Evolutionary conservation across 1,140 invertebrate genomes (phyloP).

Genomic region (Drosophila hydei): DNA sequence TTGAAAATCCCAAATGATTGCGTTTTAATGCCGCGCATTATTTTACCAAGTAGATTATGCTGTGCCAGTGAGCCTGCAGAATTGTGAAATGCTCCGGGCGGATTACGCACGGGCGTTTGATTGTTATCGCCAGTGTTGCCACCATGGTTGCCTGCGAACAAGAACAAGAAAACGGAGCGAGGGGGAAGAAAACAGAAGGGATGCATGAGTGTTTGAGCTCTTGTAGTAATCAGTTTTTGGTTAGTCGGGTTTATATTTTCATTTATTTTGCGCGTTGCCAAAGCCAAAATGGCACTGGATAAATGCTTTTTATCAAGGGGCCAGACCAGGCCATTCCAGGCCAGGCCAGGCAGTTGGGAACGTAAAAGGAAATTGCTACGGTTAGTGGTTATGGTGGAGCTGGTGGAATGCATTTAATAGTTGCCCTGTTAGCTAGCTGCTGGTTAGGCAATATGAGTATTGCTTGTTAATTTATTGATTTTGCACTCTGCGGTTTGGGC

Average conservation of each 20-base stretch:
- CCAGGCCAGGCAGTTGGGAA: no score
- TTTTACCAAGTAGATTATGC: conserved; percentile 83
- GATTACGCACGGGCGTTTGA: conserved; percentile 84
- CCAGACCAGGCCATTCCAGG: no score
- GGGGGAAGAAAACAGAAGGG: neutral
- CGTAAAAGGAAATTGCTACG: conserved; percentile 60
- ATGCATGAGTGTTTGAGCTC: conserved; percentile 14
- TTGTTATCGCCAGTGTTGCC: conserved; percentile 81
- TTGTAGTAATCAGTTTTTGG: conserved; percentile 77
- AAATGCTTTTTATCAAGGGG: no score
- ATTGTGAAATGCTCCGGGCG: conserved; percentile 84
- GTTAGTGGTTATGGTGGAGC: conserved; percentile 21
- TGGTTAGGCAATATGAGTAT: neutral
- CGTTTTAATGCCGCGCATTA: conserved; percentile 84
- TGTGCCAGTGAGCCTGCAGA: conserved; percentile 82
- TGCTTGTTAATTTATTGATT: conserved; percentile 56
- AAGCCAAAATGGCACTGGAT: conserved; percentile 58
- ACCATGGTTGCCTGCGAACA: conserved; percentile 68
- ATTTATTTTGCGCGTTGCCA: conserved; percentile 70
- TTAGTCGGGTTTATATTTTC: conserved; percentile 79
- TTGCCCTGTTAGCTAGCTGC: conserved; percentile 15
- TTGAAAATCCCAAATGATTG: conserved; percentile 84
- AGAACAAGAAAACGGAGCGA: neutral
- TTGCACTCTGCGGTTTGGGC: conserved; percentile 22
- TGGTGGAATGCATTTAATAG: conserved; percentile 66